Evolutionary conservation across 2,113 vertebrate genomes (phyloP).

Genomic region (Syrmaticus mikado): DNA sequence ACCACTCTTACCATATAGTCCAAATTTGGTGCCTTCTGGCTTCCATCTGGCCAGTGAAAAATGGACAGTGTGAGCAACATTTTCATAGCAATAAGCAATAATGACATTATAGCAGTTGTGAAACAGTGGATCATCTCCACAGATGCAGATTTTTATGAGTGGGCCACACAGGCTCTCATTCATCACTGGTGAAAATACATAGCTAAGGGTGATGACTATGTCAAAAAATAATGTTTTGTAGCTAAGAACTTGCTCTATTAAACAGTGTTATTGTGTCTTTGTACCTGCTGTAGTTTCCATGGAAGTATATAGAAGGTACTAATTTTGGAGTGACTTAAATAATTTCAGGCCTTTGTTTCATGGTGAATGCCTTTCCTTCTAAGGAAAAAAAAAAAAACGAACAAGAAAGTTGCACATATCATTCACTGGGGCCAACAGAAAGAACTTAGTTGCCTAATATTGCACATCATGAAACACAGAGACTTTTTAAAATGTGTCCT

Average conservation of each 20-base stretch:
- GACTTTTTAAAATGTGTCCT: conserved; percentile 8
- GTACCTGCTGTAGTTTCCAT: background rate
- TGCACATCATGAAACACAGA: conserved; percentile 18
- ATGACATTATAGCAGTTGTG: no score
- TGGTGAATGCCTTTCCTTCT: conserved; percentile 73
- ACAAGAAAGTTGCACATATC: conserved; percentile 39
- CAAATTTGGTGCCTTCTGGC: no score
- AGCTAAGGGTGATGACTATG: no score
- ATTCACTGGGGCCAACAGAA: conserved; percentile 62
- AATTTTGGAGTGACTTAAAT: background rate
- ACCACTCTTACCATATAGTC: background rate
- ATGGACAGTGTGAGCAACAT: no score
- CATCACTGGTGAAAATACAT: no score
- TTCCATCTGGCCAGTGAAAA: no score
- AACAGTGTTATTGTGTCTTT: background rate
- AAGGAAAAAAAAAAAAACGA: conserved; percentile 61
- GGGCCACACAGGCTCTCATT: no score
- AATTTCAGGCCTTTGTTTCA: conserved; percentile 61
- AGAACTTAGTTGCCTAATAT: conserved; percentile 61
- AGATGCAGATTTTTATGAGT: no score
- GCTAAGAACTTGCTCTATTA: no score
- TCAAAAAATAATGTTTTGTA: no score
- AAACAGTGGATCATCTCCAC: no score
- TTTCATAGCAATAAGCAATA: no score
- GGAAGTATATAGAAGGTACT: background rate